Evolutionary conservation across 2,113 vertebrate genomes (phyloP).

Genomic region (Rhinopomastus cyanomelas): DNA sequence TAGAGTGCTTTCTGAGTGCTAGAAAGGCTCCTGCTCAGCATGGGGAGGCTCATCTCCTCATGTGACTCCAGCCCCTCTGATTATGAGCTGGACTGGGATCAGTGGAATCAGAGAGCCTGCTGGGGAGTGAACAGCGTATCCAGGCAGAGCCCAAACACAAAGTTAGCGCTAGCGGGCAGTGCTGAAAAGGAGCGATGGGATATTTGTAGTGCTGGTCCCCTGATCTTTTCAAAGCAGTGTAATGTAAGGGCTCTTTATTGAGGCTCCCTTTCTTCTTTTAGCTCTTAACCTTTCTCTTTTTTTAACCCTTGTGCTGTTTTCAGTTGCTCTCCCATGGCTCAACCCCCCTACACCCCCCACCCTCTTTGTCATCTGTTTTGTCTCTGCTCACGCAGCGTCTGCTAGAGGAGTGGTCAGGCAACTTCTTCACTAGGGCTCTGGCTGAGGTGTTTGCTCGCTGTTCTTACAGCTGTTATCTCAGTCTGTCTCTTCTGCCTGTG

Average conservation of each 20-base stretch:
- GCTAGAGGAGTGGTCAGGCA: background rate
- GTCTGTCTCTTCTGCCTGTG: background rate
- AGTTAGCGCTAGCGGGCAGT: background rate
- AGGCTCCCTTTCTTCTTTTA: background rate
- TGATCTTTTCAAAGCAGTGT: background rate
- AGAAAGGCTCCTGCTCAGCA: slow-evolving; percentile 36
- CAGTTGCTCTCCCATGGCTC: background rate
- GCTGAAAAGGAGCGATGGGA: background rate
- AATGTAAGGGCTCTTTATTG: background rate
- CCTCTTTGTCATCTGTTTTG: background rate
- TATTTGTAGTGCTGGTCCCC: background rate
- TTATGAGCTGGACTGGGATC: slow-evolving; percentile 18
- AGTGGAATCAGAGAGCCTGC: background rate
- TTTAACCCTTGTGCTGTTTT: background rate
- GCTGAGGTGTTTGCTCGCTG: background rate
- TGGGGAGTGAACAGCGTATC: background rate
- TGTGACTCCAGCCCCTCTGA: background rate
- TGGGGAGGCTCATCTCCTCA: background rate
- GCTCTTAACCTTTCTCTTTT: background rate
- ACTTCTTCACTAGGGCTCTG: background rate
- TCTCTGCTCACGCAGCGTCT: background rate
- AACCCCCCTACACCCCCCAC: background rate
- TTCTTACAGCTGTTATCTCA: background rate
- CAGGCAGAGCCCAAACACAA: background rate
- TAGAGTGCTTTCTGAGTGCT: background rate